phyloP scores from a whole-genome alignment of 2,888 invertebrate species.

The Eristalinus sepulchralis region DNA sequence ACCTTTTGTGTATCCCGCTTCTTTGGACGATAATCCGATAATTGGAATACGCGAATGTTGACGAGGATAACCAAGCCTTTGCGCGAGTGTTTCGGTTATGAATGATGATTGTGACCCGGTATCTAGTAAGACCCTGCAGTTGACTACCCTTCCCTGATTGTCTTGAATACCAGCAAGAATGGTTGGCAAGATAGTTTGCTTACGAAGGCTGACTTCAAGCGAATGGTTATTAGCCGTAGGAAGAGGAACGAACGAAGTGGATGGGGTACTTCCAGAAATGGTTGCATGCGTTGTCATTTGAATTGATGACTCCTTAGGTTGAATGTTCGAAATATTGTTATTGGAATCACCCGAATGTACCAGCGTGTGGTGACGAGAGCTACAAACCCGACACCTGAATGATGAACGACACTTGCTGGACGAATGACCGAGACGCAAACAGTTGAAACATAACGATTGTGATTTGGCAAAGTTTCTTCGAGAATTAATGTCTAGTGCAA shows the following conservation, averaged over 20 bases:
- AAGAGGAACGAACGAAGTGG: not conserved
- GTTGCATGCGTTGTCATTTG: not conserved
- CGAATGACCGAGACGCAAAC: not conserved
- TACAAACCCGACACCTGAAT: constrained; percentile 16
- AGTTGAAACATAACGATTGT: not conserved
- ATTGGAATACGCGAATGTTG: constrained; percentile 6
- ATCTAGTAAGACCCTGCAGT: constrained; percentile 1
- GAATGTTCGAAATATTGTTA: not conserved
- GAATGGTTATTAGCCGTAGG: constrained; percentile 7
- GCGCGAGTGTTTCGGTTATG: not conserved
- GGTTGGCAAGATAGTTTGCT: constrained; percentile 9
- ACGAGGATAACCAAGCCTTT: not conserved
- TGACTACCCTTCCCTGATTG: not conserved
- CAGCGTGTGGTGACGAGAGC: constrained; percentile 1
- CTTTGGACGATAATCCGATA: not conserved
- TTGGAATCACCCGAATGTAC: constrained; percentile 3
- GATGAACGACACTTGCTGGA: not conserved
- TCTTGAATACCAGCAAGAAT: constrained; percentile 1
- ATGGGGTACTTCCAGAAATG: not conserved
- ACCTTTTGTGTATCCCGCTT: not conserved
- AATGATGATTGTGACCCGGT: constrained; percentile 10
- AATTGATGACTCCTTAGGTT: not conserved
- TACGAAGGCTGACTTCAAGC: not conserved
- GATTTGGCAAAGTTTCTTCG: not conserved
- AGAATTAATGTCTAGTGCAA: not conserved